Base-by-base conservation (phyloP, 2,113 vertebrate species). In the Halichoerus grypus region DNA sequence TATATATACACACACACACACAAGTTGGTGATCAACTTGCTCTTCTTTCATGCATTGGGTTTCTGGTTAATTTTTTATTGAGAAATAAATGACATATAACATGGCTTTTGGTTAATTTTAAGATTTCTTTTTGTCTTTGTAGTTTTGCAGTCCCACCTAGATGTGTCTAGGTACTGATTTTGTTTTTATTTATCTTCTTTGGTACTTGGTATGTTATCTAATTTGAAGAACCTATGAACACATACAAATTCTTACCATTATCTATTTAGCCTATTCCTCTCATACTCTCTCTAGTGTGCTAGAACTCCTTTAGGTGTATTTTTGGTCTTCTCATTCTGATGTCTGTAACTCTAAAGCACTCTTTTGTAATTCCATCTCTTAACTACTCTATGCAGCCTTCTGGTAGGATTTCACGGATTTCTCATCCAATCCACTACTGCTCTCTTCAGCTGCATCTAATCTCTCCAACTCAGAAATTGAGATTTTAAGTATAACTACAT, bases 171-270 rank as follows among this genome's bases (percentile, higher is more conserved):
- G 39, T 63, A 24, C 36, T 79, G 15, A 63, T 28, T 31, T 28
- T 86, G 2, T 42, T 80, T 92, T 86, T 90, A 57, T 89, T 61
- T 86, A 31, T 93, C 76, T 88, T 91, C 55, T 72, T 85, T 89
- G 65, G 21, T 80, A 55, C 18, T 57, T 76, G 12, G 55, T 10
- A 51, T 39, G 19, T 22, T 91, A 93, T 55, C 76, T 57, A 57
- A 76, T 51, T 76, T 83, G 42, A 95, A 85, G 63, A 61, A 55
- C 18, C 42, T 4, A 84, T 59, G 51, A 57, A 88, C 7, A 84
- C 18, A 72, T 14, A 31, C 61, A 95, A 81, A 83, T 36, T 72
- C 53, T 65, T 63, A 57, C n/a, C 1, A 55, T 72, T 57, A 36
- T 74, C 63, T 86, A 15, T 46, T 59, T 77, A 96, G 49, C 18